Conservation (phyloP, 2,113 vertebrate genomes). For the Hippocampus guttulatus region DNA sequence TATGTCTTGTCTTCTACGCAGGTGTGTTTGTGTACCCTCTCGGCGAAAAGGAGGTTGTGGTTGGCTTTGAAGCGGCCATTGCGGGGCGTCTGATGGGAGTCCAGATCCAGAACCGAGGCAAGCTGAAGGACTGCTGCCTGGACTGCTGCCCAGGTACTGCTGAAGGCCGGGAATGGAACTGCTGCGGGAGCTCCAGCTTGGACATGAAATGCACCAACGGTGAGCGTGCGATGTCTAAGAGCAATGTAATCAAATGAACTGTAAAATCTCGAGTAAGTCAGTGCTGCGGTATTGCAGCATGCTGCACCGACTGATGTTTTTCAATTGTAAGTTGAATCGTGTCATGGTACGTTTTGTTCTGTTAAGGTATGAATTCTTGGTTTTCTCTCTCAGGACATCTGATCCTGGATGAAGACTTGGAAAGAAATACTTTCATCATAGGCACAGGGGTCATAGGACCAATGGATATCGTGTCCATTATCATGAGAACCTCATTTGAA, state of each 20-base stretch:
- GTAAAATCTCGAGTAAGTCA: background rate
- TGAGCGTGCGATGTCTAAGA: slow-evolving; percentile 44
- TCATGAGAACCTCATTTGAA: slow-evolving; percentile 82
- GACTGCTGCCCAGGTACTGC: slow-evolving; percentile 69
- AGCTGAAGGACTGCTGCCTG: slow-evolving; percentile 80
- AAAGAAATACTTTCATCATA: slow-evolving; percentile 82
- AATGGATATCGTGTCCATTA: slow-evolving; percentile 79
- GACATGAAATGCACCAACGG: slow-evolving; percentile 79
- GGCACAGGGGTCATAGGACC: slow-evolving; percentile 80
- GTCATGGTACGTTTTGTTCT: background rate
- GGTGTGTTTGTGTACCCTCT: slow-evolving; percentile 93
- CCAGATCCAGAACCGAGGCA: slow-evolving; percentile 81
- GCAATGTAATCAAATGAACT: too few species aligned
- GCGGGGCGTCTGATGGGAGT: slow-evolving; percentile 80
- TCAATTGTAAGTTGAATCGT: background rate
- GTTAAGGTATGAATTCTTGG: background rate
- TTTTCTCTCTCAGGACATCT: slow-evolving; percentile 79
- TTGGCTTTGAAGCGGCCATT: slow-evolving; percentile 80
- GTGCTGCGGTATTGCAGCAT: too few species aligned
- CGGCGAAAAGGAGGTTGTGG: slow-evolving; percentile 87
- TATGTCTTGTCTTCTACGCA: slow-evolving; percentile 33
- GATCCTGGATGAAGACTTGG: slow-evolving; percentile 85
- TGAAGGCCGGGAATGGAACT: slow-evolving; percentile 73
- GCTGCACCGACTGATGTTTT: background rate
- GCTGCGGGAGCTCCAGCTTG: slow-evolving; percentile 65